Percentiles rank a stretch among this genome's conserved stretches.
These are phyloP conservation scores for Synergus umbraculus DNA, from an alignment of 2,888 invertebrate genomes.

Conservation along the genomic window DNA sequence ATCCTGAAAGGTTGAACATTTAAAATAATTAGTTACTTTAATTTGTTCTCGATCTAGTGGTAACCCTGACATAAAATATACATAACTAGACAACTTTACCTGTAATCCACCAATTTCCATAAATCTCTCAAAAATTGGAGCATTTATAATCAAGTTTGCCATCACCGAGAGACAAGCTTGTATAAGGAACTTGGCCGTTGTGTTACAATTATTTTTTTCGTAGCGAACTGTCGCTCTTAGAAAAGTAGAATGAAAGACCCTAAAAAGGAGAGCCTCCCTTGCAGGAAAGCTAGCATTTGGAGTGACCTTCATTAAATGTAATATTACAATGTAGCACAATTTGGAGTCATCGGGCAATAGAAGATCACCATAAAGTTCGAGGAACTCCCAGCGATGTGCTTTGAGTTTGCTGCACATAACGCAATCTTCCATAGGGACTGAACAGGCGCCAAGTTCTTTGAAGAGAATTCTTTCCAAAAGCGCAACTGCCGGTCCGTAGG, in stretches of 20 bases:
- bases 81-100: neutral
- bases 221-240: conserved; percentile 79
- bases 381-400: conserved; percentile 79
- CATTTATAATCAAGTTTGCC: conserved; percentile 80
- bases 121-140: conserved; percentile 81
- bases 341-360: conserved; percentile 80
- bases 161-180: conserved; percentile 82
- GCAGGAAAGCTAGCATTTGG: conserved; percentile 80
- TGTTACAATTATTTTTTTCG: conserved; percentile 73
- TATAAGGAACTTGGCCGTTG: conserved; percentile 80
- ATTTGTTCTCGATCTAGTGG: too few species aligned
- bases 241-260: conserved; percentile 82
- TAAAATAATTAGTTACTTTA: too few species aligned
- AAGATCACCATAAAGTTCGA: conserved; percentile 81
- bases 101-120: conserved; percentile 80
- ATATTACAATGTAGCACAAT: conserved; percentile 80
- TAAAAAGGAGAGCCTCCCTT: conserved; percentile 80
- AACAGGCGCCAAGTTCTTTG: conserved; percentile 80
- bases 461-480: conserved; percentile 81
- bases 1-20: conserved; percentile 63
- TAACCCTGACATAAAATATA: neutral
- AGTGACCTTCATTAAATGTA: conserved; percentile 81
- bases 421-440: conserved; percentile 70
- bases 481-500: conserved; percentile 76
- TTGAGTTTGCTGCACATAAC: conserved; percentile 68